Base-by-base conservation (phyloP, 2,888 invertebrate genomes). In the Anaspis maculata region DNA sequence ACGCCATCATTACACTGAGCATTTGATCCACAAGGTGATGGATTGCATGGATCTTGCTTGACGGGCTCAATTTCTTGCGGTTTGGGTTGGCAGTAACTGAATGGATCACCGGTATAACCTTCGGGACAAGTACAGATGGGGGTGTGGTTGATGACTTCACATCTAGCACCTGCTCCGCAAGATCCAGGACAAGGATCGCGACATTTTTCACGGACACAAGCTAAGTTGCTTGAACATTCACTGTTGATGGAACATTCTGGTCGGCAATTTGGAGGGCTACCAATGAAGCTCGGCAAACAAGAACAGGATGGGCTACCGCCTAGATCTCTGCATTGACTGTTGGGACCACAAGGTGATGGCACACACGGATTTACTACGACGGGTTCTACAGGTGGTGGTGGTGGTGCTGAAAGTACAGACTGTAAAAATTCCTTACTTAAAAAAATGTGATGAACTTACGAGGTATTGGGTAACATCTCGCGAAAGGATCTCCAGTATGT, bases 401-500 rank as follows among this genome's bases (percentile, higher is more conserved):
- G 39, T 12, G 55, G 49, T 29, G 50, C 51, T 52, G 41, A 34
- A 52, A n/a, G n/a, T n/a, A n/a, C n/a, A n/a, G n/a, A n/a, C n/a
- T n/a, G n/a, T n/a, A n/a, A n/a, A n/a, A n/a, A 40, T 31, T 29
- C 21, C 15, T 29, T 32, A 10, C 13, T 6, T 13, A n/a, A n/a
- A n/a, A n/a, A n/a, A n/a, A n/a, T n/a, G n/a, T n/a, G n/a, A n/a
- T n/a, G n/a, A n/a, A 39, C 53, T 53, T 45, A 53, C 53, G 49
- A 27, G 53, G 52, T 33, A 49, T 43, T 25, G 67, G 62, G 85
- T 13, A 37, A 13, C 37, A 37, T 13, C 37, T 30, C 22, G 21
- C 27, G 30, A 84, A 83, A n/a, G 86, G 83, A 69, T 87, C 81
- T 11, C 87, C 87, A 6, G 71, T 73, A 48, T 75, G 83, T 28